A percentile compares a stretch with the other conserved stretches of the same genome.
Conservation (phyloP, 2,888 invertebrate species). For the Auanema freiburgensis region DNA sequence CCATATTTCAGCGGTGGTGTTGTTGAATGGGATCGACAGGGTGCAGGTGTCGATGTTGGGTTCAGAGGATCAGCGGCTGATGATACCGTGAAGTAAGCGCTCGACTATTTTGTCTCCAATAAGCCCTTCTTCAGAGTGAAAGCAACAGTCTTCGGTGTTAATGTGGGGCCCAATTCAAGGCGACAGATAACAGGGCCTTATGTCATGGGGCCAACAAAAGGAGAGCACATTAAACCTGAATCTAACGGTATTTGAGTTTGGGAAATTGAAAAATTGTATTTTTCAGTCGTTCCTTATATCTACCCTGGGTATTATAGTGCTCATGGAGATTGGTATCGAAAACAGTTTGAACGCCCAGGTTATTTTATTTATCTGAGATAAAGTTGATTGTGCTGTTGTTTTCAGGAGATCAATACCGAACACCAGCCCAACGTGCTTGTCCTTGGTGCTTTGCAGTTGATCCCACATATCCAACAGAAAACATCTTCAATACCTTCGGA, state of each 20-base stretch:
- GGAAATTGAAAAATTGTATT: neutral
- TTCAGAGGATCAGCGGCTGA: slow-evolving; percentile 43
- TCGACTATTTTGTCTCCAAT: neutral
- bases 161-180: slow-evolving; percentile 33
- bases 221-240: slow-evolving; percentile 16
- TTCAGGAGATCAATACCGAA: slow-evolving; percentile 47
- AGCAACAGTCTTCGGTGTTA: slow-evolving; percentile 29
- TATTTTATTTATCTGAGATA: neutral
- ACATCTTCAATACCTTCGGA: neutral
- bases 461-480: slow-evolving; percentile 30
- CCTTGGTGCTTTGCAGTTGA: slow-evolving; percentile 53
- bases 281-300: slow-evolving; percentile 24
- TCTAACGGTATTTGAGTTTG: slow-evolving; percentile 9
- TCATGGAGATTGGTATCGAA: slow-evolving; percentile 41
- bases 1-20: slow-evolving; percentile 36
- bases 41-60: slow-evolving; percentile 50
- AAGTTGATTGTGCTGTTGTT: neutral
- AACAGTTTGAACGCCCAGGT: slow-evolving; percentile 34
- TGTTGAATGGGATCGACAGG: slow-evolving; percentile 44
- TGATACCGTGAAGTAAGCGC: slow-evolving; percentile 36
- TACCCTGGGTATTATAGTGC: slow-evolving; percentile 37
- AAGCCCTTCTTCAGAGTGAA: slow-evolving; percentile 10
- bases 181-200: slow-evolving; percentile 36
- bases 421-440: slow-evolving; percentile 44
- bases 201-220: slow-evolving; percentile 30